Base-by-base conservation (phyloP, 2,113 vertebrate species). In the Nansenia antarctica region DNA sequence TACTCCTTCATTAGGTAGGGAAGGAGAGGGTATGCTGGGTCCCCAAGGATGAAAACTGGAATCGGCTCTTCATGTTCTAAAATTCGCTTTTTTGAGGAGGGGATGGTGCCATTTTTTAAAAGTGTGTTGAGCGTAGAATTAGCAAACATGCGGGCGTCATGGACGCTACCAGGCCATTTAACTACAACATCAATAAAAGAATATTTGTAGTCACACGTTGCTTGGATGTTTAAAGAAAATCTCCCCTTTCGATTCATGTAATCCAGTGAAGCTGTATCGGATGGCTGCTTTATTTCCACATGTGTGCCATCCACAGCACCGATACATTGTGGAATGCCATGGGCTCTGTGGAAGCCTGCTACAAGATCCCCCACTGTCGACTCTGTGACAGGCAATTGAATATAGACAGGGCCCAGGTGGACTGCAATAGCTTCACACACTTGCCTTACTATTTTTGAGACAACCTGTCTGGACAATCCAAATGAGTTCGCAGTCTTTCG, bases 191-290 rank as follows among this genome's bases (percentile, higher is more conserved):
- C 35, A 7, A 39, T 39, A 12, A 39, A 2, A 12, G 35, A 39
- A 39, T 39, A 39, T 39, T 39, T 39, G 14, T 39, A 39, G 14
- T 39, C 35, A 12, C 35, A 39, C 8, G 35, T 39, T 7, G 35
- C 35, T 39, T 39, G 35, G 14, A 39, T 39, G 35, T 39, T 39
- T 39, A 39, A 39, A 3, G 35, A 9, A 39, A 39, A 39, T 12
- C 35, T 39, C 35, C 60, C 53, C 60, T 62, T 74, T 70, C 65
- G 49, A n/a, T 80, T 72, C 0, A 80, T 30, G 26, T 72, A 76
- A 34, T 76, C 65, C 7, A 14, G 63, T 22, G 58, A 72, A 22
- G 62, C 67, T 22, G 35, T 42, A n/a, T n/a, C n/a, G 0, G 63
- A 15, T 24, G 69, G 75, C 22, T 57, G 69, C 18, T 72, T 68